Percentiles rank a stretch among this genome's conserved stretches.
Evolutionary conservation across 1,140 invertebrate genomes (phyloP).

Genomic region (Drosophila sechellia): DNA sequence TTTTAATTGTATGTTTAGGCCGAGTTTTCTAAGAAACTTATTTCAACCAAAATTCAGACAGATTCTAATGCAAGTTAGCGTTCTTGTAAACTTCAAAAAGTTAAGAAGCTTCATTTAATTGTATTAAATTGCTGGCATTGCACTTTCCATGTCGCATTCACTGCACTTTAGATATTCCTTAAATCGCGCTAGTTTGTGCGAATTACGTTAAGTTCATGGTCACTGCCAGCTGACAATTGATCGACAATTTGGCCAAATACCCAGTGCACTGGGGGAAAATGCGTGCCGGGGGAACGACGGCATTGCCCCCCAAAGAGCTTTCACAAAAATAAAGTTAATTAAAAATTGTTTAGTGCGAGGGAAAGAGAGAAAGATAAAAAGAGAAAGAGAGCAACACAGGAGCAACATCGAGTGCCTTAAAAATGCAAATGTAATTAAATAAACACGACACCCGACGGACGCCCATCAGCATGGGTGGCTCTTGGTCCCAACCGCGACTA

Average conservation of each 20-base stretch:
- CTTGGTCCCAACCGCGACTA: slow-evolving; percentile 11
- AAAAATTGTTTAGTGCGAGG: slow-evolving; percentile 53
- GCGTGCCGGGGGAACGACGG: slow-evolving; percentile 7
- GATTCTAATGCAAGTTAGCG: too few species aligned
- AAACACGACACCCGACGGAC: slow-evolving; percentile 47
- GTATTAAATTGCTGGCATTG: not conserved
- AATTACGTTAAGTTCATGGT: slow-evolving; percentile 67
- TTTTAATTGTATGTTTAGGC: too few species aligned
- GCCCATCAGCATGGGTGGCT: slow-evolving; percentile 11
- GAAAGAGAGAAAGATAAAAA: not conserved
- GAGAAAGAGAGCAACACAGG: not conserved
- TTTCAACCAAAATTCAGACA: not conserved
- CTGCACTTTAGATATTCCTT: slow-evolving; percentile 6
- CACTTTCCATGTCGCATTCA: slow-evolving; percentile 16
- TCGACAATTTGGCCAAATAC: slow-evolving; percentile 72
- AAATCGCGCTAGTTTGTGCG: slow-evolving; percentile 17
- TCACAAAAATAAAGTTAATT: slow-evolving; percentile 76
- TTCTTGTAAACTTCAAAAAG: too few species aligned
- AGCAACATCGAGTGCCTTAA: slow-evolving; percentile 53
- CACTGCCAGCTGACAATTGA: slow-evolving; percentile 66
- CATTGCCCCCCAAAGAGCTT: slow-evolving; percentile 37
- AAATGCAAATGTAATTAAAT: slow-evolving; percentile 75
- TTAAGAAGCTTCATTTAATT: slow-evolving; percentile 10
- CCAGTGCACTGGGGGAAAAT: not conserved
- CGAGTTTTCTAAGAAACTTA: not conserved